phyloP scores from a whole-genome alignment of 2,113 vertebrate species.

The Trochalopteron elliotii region DNA sequence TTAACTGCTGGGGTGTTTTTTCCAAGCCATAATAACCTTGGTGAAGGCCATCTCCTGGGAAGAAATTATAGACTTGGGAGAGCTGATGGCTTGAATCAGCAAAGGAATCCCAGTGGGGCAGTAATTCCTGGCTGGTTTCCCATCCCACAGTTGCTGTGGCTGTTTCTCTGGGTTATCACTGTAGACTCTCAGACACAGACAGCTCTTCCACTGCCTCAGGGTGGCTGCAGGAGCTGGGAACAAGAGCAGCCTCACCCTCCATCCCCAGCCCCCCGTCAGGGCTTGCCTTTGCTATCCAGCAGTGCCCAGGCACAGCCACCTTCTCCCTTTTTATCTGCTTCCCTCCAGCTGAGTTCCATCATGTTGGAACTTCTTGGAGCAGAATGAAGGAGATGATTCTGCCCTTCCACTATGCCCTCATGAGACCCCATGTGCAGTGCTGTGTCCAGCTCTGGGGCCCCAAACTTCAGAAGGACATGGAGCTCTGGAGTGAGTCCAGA shows the following conservation, averaged over 20 bases:
- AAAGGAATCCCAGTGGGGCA: neutral
- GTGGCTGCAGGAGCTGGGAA: neutral
- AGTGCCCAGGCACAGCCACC: neutral
- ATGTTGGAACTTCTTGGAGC: neutral
- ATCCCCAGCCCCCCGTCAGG: neutral
- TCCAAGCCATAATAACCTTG: neutral
- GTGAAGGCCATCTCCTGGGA: neutral
- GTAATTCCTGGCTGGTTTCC: neutral
- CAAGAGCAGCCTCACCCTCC: neutral
- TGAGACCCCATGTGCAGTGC: neutral
- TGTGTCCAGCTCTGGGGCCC: neutral
- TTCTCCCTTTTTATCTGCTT: neutral
- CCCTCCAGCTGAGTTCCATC: neutral
- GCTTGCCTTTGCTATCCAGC: neutral
- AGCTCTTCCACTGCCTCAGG: neutral
- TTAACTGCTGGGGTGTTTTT: neutral
- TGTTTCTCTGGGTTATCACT: neutral
- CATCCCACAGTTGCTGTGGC: neutral
- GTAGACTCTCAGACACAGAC: neutral
- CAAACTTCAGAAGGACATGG: fast-evolving
- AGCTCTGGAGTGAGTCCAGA: fast-evolving
- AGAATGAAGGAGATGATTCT: neutral
- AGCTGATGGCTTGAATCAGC: neutral
- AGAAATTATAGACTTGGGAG: neutral
- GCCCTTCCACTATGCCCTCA: neutral